Percentiles rank a stretch among this genome's conserved stretches.
Conservation (phyloP, 2,797 vertebrate genomes). For the Hapalemur alaotrensis region DNA sequence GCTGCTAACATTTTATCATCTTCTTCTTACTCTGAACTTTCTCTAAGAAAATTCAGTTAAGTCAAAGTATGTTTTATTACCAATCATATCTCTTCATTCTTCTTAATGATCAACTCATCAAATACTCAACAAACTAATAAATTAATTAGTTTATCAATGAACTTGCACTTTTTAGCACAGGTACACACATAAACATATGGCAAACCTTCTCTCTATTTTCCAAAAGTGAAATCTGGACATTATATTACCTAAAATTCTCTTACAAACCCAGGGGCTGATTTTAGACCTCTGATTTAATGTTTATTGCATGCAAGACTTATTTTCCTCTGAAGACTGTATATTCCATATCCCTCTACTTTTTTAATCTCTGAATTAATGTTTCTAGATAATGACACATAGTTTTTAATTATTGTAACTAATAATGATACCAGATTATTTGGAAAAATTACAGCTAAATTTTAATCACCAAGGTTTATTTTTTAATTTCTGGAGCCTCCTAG, state of each 20-base stretch:
- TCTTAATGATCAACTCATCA: not conserved
- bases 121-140: not conserved
- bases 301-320: not conserved
- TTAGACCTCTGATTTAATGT: not conserved
- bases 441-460: not conserved
- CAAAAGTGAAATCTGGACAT: not conserved
- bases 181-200: not conserved
- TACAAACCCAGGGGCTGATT: not conserved
- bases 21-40: constrained; percentile 46
- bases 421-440: not conserved
- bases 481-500: not conserved
- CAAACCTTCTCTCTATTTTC: not conserved
- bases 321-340: not conserved
- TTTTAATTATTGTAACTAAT: not conserved
- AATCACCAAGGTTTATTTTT: not conserved
- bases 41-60: not conserved
- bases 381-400: not conserved
- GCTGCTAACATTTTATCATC: constrained; percentile 48
- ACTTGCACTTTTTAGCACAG: not conserved
- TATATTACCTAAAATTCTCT: not conserved
- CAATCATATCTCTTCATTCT: not conserved
- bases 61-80: not conserved
- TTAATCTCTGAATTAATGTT: not conserved
- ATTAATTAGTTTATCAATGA: not conserved
- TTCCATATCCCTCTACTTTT: not conserved